phyloP scores from a whole-genome alignment of 2,113 vertebrate genomes.

The Rhinoderma darwinii region DNA sequence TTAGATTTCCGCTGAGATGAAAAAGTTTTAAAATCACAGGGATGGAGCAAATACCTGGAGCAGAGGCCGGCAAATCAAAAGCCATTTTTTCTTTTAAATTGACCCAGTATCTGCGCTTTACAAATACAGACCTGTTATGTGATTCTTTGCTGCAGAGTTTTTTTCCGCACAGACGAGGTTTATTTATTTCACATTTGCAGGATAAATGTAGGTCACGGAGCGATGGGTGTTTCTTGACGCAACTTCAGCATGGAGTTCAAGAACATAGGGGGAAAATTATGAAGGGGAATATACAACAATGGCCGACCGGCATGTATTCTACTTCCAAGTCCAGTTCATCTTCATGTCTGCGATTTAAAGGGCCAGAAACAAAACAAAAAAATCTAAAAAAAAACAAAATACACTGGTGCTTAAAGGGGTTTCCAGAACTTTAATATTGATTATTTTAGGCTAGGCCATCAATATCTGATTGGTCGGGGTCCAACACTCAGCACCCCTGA shows the following conservation, averaged over 20 bases:
- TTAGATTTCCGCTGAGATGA: conserved; percentile 50
- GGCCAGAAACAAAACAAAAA: background rate
- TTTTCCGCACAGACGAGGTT: background rate
- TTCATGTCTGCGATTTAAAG: background rate
- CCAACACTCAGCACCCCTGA: no score
- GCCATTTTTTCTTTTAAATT: conserved; percentile 52
- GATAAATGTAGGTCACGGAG: conserved; percentile 35
- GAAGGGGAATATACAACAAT: background rate
- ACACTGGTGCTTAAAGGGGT: no score
- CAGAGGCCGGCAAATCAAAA: conserved; percentile 41
- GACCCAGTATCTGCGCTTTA: conserved; percentile 25
- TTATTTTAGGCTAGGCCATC: no score
- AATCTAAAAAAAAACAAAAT: no score
- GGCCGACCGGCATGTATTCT: background rate
- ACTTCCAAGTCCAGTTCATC: background rate
- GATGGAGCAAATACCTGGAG: conserved; percentile 48
- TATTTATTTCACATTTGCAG: conserved; percentile 33
- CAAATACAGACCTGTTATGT: conserved; percentile 34
- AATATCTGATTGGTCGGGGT: no score
- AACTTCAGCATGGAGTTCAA: background rate
- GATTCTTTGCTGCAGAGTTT: background rate
- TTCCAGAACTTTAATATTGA: no score
- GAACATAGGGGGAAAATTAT: background rate
- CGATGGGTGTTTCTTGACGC: background rate
- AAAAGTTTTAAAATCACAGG: conserved; percentile 42